phyloP scores from a whole-genome alignment of 2,797 vertebrate species.

The Mionectes olivaceus region DNA sequence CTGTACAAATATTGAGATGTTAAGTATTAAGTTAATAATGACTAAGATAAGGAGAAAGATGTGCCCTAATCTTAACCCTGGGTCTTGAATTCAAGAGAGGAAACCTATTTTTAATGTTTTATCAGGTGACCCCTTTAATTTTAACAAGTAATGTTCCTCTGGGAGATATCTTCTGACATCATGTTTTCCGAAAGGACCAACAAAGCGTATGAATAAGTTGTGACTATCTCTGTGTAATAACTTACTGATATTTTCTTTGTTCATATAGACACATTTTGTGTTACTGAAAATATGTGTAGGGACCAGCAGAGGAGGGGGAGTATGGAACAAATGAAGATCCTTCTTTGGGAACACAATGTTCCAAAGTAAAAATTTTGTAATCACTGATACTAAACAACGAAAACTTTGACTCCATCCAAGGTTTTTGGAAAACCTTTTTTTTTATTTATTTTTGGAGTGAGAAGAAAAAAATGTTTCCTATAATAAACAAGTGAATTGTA shows the following conservation, averaged over 20 bases:
- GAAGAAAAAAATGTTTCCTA: background rate
- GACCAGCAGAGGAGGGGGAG: rapidly evolving
- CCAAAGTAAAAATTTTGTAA: background rate
- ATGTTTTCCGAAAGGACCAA: background rate
- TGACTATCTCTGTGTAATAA: background rate
- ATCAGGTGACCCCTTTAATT: background rate
- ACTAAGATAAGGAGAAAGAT: background rate
- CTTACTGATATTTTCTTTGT: background rate
- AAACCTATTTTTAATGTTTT: background rate
- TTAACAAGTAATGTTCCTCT: background rate
- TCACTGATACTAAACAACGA: background rate
- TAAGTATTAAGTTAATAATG: background rate
- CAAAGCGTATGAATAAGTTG: background rate
- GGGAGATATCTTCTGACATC: background rate
- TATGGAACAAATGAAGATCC: background rate
- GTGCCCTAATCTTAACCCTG: background rate
- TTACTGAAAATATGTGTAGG: background rate
- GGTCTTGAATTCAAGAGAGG: background rate
- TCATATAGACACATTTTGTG: background rate
- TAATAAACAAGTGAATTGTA: background rate
- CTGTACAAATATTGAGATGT: background rate
- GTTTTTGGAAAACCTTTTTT: background rate
- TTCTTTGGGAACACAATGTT: background rate
- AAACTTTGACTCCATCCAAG: background rate
- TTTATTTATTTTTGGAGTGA: background rate